Evolutionary conservation across 2,797 vertebrate genomes (phyloP).

Genomic region (Ctenopoma kingsleyae): DNA sequence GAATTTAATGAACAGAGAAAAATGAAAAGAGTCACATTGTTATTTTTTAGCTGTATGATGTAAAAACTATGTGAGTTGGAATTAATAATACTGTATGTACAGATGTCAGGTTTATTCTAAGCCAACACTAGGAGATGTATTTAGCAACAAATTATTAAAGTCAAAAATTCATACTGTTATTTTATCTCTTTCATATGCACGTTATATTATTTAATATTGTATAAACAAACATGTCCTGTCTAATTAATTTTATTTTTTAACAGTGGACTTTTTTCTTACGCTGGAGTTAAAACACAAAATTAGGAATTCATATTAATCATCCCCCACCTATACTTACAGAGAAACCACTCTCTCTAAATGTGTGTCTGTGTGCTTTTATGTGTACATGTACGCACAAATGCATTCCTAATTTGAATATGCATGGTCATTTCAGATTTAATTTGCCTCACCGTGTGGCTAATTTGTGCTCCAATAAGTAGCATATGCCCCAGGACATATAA

Average conservation of each 20-base stretch:
- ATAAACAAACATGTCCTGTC: constrained; percentile 10
- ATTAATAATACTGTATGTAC: no score
- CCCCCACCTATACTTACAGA: constrained; percentile 67
- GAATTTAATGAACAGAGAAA: no score
- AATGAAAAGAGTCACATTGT: background rate
- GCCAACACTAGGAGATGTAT: constrained; percentile 3
- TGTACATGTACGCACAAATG: constrained; percentile 57
- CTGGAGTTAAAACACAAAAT: constrained; percentile 63
- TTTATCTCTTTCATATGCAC: constrained; percentile 25
- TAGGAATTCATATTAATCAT: constrained; percentile 69
- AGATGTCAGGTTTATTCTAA: constrained; percentile 2
- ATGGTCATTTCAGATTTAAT: constrained; percentile 79
- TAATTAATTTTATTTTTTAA: constrained; percentile 54
- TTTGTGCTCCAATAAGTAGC: constrained; percentile 80
- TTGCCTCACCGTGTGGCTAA: constrained; percentile 74
- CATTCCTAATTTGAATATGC: constrained; percentile 78
- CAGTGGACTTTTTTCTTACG: constrained; percentile 46
- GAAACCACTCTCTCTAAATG: constrained; percentile 37
- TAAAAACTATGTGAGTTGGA: background rate
- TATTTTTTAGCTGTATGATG: background rate
- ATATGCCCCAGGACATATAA: constrained; percentile 65
- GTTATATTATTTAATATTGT: constrained; percentile 20
- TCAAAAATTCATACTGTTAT: constrained; percentile 27
- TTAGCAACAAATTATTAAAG: constrained; percentile 29
- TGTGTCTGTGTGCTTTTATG: constrained; percentile 40